Percentiles rank a stretch among this genome's conserved stretches.
phyloP scores from a whole-genome alignment of 2,113 vertebrate species.

The Cyanoramphus novaezelandiae region DNA sequence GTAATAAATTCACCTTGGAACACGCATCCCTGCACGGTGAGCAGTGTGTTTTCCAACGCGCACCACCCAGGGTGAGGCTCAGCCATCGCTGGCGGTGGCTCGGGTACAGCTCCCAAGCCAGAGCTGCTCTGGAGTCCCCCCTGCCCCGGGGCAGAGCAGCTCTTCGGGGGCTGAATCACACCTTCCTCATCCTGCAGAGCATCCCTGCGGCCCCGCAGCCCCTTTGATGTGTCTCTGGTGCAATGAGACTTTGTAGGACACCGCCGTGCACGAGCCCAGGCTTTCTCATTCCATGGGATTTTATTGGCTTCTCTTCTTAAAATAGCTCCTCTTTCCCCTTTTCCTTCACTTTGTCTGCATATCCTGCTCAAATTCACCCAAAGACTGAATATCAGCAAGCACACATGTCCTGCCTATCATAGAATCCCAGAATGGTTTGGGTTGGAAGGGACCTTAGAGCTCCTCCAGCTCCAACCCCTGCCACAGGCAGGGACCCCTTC shows the following conservation, averaged over 20 bases:
- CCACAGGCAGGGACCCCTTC: too few relatives aligned
- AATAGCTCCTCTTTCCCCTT: neutral
- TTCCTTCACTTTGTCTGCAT: neutral
- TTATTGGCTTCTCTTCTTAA: neutral
- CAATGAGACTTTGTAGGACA: neutral
- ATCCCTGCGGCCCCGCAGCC: neutral
- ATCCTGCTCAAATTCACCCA: neutral
- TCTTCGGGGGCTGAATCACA: neutral
- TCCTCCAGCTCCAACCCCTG: too few relatives aligned
- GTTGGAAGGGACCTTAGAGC: neutral
- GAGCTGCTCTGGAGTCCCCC: neutral
- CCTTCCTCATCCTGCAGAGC: neutral
- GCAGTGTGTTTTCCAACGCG: neutral
- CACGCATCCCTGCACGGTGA: neutral
- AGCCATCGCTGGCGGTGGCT: rapidly evolving
- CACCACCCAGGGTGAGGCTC: neutral
- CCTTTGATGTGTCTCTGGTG: neutral
- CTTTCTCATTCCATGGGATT: neutral
- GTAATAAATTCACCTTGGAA: neutral
- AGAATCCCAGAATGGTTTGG: neutral
- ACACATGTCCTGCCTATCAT: neutral
- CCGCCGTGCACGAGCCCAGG: neutral
- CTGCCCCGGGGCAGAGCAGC: neutral
- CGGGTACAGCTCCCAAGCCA: neutral
- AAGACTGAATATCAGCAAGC: neutral